Percentiles rank a stretch among this genome's conserved stretches.
These are phyloP conservation scores for Dilophus febrilis DNA, from an alignment of 2,888 invertebrate species.

Conservation along the genomic window DNA sequence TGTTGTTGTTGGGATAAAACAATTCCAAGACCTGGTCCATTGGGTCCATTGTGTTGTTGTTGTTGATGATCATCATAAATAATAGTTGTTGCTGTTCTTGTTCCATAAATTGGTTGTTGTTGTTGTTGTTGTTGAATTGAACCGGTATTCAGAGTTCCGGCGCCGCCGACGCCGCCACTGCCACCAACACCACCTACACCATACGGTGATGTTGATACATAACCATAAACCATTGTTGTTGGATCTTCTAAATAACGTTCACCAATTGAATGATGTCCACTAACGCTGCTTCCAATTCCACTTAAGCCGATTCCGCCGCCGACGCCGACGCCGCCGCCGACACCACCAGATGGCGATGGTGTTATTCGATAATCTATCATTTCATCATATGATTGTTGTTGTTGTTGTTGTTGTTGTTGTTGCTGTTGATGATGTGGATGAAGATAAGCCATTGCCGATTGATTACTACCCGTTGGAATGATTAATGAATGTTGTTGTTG, in stretches of 20 bases:
- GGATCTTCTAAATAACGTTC: conserved; percentile 47
- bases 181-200: conserved; percentile 22
- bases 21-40: conserved; percentile 12
- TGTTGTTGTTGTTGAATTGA: too few species aligned
- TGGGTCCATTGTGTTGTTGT: conserved; percentile 18
- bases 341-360: conserved; percentile 45
- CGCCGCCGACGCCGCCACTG: conserved; percentile 17
- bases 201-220: conserved; percentile 45
- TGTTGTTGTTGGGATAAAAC: conserved; percentile 1
- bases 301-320: conserved; percentile 30
- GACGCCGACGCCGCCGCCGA: conserved; percentile 20
- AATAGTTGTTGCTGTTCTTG: conserved; percentile 25
- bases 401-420: conserved; percentile 21
- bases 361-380: conserved; percentile 40
- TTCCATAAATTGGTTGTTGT: conserved; percentile 29
- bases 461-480: not conserved
- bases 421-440: conserved; percentile 34
- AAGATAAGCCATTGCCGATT: conserved; percentile 11
- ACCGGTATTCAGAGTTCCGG: too few species aligned
- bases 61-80: conserved; percentile 35
- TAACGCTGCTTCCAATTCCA: conserved; percentile 41
- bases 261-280: conserved; percentile 33
- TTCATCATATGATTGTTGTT: conserved; percentile 21
- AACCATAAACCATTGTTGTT: conserved; percentile 39
- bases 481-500: not conserved